Base-by-base conservation (phyloP, 2,888 invertebrate genomes). In the Xanthia togata region DNA sequence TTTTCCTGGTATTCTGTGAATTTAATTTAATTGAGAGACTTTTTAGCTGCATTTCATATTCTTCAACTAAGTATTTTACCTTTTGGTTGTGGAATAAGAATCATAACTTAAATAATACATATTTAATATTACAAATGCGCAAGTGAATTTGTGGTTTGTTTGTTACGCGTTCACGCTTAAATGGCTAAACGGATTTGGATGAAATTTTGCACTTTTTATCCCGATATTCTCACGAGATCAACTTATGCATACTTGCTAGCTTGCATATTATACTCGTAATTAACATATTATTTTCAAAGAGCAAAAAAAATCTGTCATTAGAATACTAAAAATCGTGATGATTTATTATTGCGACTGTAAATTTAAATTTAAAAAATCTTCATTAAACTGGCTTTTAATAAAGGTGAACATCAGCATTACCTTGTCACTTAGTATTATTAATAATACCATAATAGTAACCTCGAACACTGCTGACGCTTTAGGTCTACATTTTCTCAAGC, bases 401-500 rank as follows among this genome's bases (percentile, higher is more conserved):
- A 67, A 53, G 35, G n/a, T 0, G 6, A 50, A 50, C 35, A 35
- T 68, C 23, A 53, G n/a, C 17, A 53, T 53, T 53, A 53, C 38
- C 11, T 53, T 68, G 68, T 67, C n/a, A 14, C 1, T 62, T 53
- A n/a, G 20, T 38, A 67, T 62, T 55, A 67, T 62, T 62, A 69
- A 59, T 44, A 41, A 55, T 44, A 41, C 53, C 31, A 12, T 47
- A 53, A 53, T 60, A 53, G 53, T 63, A 17, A 5, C 41, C 59
- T 26, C 20, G 4, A 69, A 76, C 55, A 50, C 31, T 60, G 64
- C 64, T 65, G 62, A 67, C 31, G 41, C 12, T 69, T 38, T n/a
- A 60, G 31, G 35, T 41, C 35, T 41, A 69, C 55, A 73, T 64
- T 82, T 78, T 82, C 73, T 64, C 31, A 64, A 68, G 47, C 71